Base-by-base conservation (phyloP, 2,888 invertebrate genomes). In the Chaetogeoica ovagalla region DNA sequence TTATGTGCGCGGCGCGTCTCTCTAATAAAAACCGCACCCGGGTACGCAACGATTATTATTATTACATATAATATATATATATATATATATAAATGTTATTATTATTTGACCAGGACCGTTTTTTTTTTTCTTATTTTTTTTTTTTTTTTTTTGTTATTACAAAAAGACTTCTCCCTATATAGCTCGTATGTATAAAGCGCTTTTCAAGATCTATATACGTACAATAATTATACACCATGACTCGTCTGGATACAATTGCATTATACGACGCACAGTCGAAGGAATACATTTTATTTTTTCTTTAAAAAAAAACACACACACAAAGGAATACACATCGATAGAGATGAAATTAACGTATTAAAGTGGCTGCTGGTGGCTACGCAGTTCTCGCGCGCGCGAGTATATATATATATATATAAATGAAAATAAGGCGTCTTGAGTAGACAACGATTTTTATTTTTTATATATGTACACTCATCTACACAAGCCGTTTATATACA, bases 191-290 rank as follows among this genome's bases (percentile, higher is more conserved):
- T 69, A 48, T 69, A 48, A 43, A 76, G 48, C 68, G 30, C 6
- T 60, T 76, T 68, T 59, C 13, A 6, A 76, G 30, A 60, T 68
- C 59, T 76, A 76, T 76, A 76, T 60, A 76, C 48, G 62, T 69
- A 30, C 30, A 37, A 77, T 70, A 77, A 77, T 77, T 70, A 77
- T 77, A 77, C 77, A 62, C 69, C 77, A 55, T 77, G 77, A 77
- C 77, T 77, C 19, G 48, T 39, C 60, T 39, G 69, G 37, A 77
- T 74, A 72, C 72, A 72, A 71, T 21, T 19, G 59, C 23, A 52
- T 17, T 48, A 48, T 48, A 48, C 13, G 8, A 13, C 30, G 30
- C 30, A 60, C 15, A 19, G 19, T 55, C 13, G 62, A 5, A 62
- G 62, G 17, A 62, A 62, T 62, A 62, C 30, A 60, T 23, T 8